phyloP scores from a whole-genome alignment of 1,140 invertebrate species.

The Pectinophora gossypiella region DNA sequence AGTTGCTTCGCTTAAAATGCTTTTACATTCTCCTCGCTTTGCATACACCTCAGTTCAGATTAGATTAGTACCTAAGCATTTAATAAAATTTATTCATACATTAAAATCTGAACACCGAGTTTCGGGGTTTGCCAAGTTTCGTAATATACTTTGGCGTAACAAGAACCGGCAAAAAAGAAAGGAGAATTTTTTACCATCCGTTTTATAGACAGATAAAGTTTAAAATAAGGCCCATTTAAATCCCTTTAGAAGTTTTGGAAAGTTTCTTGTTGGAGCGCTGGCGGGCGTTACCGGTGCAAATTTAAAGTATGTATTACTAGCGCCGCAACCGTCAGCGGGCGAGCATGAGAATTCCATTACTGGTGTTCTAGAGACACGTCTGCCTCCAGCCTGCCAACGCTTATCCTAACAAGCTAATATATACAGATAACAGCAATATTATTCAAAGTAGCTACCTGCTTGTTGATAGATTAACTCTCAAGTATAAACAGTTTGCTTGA shows the following conservation, averaged over 20 bases:
- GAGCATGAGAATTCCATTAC: conserved; percentile 66
- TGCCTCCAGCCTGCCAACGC: not conserved
- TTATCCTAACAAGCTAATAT: no score
- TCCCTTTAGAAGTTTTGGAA: conserved; percentile 45
- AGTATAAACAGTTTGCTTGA: no score
- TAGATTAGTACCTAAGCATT: not conserved
- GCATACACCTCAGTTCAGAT: not conserved
- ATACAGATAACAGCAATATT: no score
- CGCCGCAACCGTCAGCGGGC: conserved; percentile 43
- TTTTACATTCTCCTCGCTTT: not conserved
- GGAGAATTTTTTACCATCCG: conserved; percentile 15
- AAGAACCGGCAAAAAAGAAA: conserved; percentile 15
- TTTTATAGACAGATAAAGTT: conserved; percentile 25
- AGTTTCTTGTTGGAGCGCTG: conserved; percentile 42
- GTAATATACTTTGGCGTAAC: conserved; percentile 8
- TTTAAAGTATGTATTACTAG: conserved; percentile 64
- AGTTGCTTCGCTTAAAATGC: conserved; percentile 20
- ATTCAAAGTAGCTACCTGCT: no score
- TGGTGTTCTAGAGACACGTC: conserved; percentile 10
- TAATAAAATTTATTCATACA: no score
- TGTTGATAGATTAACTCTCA: no score
- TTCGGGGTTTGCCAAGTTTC: conserved; percentile 3
- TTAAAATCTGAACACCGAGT: not conserved
- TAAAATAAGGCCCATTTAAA: conserved; percentile 47
- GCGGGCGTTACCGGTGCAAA: conserved; percentile 53